Percentiles rank a stretch among this genome's conserved stretches.
Conservation (phyloP, 2,888 invertebrate species). For the Neoscelio sp. region DNA sequence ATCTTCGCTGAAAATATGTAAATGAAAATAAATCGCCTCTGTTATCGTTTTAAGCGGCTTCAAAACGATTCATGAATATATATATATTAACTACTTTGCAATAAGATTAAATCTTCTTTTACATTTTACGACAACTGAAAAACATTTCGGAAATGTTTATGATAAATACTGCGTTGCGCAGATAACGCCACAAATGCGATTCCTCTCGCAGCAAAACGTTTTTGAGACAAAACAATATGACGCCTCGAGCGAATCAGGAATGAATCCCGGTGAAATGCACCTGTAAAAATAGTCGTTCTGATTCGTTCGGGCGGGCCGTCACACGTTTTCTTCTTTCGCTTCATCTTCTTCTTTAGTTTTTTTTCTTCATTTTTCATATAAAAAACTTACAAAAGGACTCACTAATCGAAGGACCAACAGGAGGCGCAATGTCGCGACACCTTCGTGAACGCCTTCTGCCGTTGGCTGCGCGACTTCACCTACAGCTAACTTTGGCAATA, state of each 20-base stretch:
- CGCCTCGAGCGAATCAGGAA: constrained; percentile 35
- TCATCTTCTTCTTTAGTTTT: constrained; percentile 25
- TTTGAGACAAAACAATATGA: constrained; percentile 17
- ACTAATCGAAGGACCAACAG: constrained; percentile 61
- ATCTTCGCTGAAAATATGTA: constrained; percentile 16
- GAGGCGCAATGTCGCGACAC: constrained; percentile 55
- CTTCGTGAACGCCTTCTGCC: constrained; percentile 61
- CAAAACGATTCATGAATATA: constrained; percentile 13
- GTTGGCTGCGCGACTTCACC: constrained; percentile 72
- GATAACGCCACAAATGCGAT: constrained; percentile 34
- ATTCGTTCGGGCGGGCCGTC: constrained; percentile 23
- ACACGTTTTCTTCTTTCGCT: neutral
- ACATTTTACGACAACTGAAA: neutral
- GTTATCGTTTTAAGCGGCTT: constrained; percentile 2
- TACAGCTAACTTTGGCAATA: constrained; percentile 79
- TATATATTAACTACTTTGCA: neutral
- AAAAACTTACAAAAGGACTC: constrained; percentile 64
- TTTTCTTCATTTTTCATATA: constrained; percentile 40
- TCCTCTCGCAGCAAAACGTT: constrained; percentile 22
- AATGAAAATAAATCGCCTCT: constrained; percentile 19
- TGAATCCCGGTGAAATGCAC: constrained; percentile 21
- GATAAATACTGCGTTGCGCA: neutral
- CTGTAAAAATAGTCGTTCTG: constrained; percentile 50
- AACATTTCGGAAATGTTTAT: constrained; percentile 18
- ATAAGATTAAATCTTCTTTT: no score